Base-by-base conservation (phyloP, 1,140 invertebrate genomes). In the Bombus sibiricus region DNA sequence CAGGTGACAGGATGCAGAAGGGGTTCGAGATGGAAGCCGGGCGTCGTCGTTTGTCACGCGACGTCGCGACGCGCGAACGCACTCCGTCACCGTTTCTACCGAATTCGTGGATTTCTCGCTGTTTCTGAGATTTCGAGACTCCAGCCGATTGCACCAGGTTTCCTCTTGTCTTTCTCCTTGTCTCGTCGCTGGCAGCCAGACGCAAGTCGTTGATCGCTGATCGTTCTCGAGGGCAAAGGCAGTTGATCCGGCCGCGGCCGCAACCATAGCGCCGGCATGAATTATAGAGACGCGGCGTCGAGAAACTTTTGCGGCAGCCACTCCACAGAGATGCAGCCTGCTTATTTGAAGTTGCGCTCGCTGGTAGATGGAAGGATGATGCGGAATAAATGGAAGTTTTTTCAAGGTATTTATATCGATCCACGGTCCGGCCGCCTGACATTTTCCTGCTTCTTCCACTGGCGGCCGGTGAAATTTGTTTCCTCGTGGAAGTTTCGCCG, bases 11-110 rank as follows among this genome's bases (percentile, higher is more conserved):
- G 10, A 9, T 18, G 43, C 32, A 22, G 28, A 25, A 18, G 39
- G 39, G 3, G 59, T 32, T 43, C 10, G 53, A 41, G 4, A 18
- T 25, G 79, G 68, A 83, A 81, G 74, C 81, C 64, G 32, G 62
- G n/a, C 78, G 53, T 86, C 86, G 84, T 90, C 89, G 88, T 91
- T 91, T 88, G 89, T 91, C 88, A 91, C 83, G 83, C 43, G 73
- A n/a, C 81, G 80, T 47, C 74, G n/a, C 76, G 83, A 37, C 41
- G 62, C 75, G 73, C 57, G 32, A 86, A 77, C 57, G 53, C 75
- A 62, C 34, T 34, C 18, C 66, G 66, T 37, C 66, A 37, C 25
- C 41, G n/a, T 15, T n/a, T 18, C 22, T 9, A 10, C 32, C 73
- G 85, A 83, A 89, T 66, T 83, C 86, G 83, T 64, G 83, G 81